phyloP scores from a whole-genome alignment of 2,888 invertebrate genomes.

The Teleogryllus oceanicus region DNA sequence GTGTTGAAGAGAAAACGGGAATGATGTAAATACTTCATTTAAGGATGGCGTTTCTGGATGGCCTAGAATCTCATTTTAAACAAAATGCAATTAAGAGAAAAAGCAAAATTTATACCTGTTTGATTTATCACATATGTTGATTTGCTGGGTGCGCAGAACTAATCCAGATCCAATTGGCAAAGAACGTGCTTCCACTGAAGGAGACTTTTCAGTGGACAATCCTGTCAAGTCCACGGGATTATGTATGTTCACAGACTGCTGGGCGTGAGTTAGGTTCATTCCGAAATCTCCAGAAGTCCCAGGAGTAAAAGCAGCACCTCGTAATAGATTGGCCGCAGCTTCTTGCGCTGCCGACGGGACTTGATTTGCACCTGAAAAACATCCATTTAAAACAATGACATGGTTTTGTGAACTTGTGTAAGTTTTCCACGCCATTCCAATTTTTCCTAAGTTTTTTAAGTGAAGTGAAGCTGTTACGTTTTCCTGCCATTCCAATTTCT shows the following conservation, averaged over 20 bases:
- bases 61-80: too few relatives aligned
- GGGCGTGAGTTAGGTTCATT: too few relatives aligned
- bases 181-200: slow-evolving; percentile 18
- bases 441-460: too few relatives aligned
- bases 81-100: too few relatives aligned
- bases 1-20: too few relatives aligned
- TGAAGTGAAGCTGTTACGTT: too few relatives aligned
- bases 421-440: too few relatives aligned
- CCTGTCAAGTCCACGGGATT: slow-evolving; percentile 35
- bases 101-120: neutral
- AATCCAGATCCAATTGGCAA: neutral
- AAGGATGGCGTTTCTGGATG: too few relatives aligned
- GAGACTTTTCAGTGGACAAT: slow-evolving; percentile 33
- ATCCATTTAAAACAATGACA: neutral
- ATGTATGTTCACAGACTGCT: slow-evolving; percentile 5
- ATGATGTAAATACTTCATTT: too few relatives aligned
- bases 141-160: neutral
- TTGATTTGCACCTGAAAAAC: slow-evolving; percentile 27
- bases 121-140: neutral
- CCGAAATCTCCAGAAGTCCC: too few relatives aligned
- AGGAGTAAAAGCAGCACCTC: slow-evolving; percentile 24
- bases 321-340: slow-evolving; percentile 28
- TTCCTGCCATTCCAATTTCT: too few relatives aligned
- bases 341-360: slow-evolving; percentile 28
- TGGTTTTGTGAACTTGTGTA: too few relatives aligned